Percentiles rank a stretch among this genome's conserved stretches.
Conservation (phyloP, 2,797 vertebrate genomes). For the Nasua narica region DNA sequence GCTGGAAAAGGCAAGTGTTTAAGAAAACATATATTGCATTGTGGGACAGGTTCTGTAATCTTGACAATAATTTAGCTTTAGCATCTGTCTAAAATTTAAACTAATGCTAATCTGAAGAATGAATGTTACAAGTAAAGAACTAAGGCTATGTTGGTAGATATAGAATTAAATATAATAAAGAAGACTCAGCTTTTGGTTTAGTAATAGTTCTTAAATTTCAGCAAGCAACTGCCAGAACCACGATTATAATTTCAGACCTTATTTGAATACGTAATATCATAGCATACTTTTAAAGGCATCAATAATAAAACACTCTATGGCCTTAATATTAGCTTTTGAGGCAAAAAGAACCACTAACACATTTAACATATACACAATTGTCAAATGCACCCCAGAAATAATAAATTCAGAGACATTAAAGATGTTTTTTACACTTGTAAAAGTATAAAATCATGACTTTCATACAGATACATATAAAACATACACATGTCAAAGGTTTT, state of each 20-base stretch:
- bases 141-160: not conserved
- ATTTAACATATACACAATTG: not conserved
- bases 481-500: not conserved
- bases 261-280: not conserved
- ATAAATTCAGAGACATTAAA: not conserved
- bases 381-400: not conserved
- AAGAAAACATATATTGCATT: not conserved
- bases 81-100: not conserved
- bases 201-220: not conserved
- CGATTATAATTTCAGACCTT: not conserved
- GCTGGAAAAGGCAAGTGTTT: not conserved
- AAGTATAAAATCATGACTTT: not conserved
- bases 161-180: constrained; percentile 4
- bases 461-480: not conserved
- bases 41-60: not conserved
- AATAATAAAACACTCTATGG: not conserved
- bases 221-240: not conserved
- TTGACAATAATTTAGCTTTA: not conserved
- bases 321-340: not conserved
- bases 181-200: not conserved
- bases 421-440: not conserved
- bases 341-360: not conserved
- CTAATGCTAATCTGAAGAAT: not conserved
- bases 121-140: not conserved
- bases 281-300: not conserved